Base-by-base conservation (phyloP, 2,888 invertebrate genomes). In the Mesodorylaimus sp. region DNA sequence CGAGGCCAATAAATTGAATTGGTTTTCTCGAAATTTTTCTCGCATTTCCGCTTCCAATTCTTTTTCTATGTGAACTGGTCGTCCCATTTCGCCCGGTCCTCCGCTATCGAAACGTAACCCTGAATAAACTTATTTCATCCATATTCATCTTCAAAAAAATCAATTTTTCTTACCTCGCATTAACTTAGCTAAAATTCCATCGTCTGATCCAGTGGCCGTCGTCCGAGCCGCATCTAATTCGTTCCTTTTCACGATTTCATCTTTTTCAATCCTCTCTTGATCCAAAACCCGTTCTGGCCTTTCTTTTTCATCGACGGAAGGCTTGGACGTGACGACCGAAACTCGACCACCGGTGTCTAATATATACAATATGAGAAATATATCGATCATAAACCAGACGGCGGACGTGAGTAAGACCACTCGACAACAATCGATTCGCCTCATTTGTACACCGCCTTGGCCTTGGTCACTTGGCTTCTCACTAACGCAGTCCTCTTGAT, bases 1-100 rank as follows among this genome's bases (percentile, higher is more conserved):
- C 68, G 89, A 91, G 57, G 95, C 97, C 69, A 97, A 73, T 60
- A 97, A 74, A 73, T 97, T 97, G 72, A 97, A 97, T 73, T 97
- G 95, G 73, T 97, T 97, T 48, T 59, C 58, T 37, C 58, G 52
- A 57, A 65, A 65, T 53, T 57, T 53, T 50, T 59, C 58, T 25
- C 60, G 57, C 54, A 58, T 60, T 28, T 62, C 56, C 3, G 45
- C 47, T 19, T 59, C 55, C 27, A 53, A 29, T 10, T 54, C 56
- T 16, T 52, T 49, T 10, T 57, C 59, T 16, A 65, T 56, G 5
- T 55, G 53, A 3, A 61, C 63, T 25, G 61, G 60, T 2, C 54
- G 53, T 19, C 64, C 64, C 26, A 55, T 56, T 41, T 60, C 60
- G 16, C 64, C 64, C 13, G 61, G 58, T 1, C 54, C 50, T 24